Percentiles rank a stretch among this genome's conserved stretches.
Conservation (phyloP, 2,888 invertebrate genomes). For the Eupithecia vulgata region DNA sequence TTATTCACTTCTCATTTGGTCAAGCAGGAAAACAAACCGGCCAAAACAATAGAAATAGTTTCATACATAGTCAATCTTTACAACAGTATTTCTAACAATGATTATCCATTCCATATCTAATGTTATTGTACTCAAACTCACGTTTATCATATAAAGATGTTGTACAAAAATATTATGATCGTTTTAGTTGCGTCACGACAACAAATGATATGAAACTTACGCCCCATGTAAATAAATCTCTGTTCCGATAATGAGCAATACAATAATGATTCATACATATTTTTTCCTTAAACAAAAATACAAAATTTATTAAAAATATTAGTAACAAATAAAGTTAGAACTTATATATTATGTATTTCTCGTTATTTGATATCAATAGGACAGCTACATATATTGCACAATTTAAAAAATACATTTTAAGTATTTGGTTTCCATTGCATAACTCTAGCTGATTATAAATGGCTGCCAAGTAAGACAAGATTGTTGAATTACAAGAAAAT, state of each 20-base stretch:
- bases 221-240: conserved; percentile 19
- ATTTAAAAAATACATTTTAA: neutral
- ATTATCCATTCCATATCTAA: neutral
- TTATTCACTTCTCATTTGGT: neutral
- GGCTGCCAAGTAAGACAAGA: neutral
- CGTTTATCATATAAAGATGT: neutral
- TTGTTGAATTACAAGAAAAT: neutral
- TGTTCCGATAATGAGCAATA: conserved; percentile 23
- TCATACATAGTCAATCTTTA: neutral
- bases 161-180: conserved; percentile 31
- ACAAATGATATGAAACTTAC: conserved; percentile 20
- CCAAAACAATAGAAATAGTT: neutral
- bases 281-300: no score
- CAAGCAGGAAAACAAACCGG: neutral
- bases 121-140: neutral
- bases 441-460: neutral
- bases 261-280: neutral
- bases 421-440: neutral
- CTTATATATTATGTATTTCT: neutral
- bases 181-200: conserved; percentile 27
- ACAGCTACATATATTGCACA: neutral
- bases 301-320: no score
- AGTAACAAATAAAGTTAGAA: no score
- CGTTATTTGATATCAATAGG: neutral
- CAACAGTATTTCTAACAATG: neutral